Percentiles rank a stretch among this genome's conserved stretches.
These are phyloP conservation scores for Melanostigma gelatinosum DNA, from an alignment of 2,113 vertebrate species.

Conservation along the genomic window DNA sequence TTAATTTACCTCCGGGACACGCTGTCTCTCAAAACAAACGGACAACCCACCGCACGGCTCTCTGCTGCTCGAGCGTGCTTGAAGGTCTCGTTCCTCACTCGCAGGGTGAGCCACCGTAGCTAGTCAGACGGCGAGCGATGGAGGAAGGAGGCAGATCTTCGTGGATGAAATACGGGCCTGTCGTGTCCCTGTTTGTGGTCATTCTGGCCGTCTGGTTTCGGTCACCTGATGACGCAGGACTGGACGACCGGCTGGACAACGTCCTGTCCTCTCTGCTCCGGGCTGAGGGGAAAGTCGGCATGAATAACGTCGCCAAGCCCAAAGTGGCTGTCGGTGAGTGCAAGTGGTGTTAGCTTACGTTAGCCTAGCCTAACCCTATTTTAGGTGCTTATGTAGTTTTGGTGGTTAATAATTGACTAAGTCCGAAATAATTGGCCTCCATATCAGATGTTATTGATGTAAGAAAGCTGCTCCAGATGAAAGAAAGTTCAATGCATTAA, in stretches of 20 bases:
- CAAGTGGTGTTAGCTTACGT: constrained; percentile 3
- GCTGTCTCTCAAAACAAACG: neutral
- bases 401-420: neutral
- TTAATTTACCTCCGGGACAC: neutral
- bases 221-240: constrained; percentile 58
- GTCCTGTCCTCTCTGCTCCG: constrained; percentile 85
- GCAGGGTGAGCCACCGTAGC: neutral
- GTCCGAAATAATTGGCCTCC: fast-evolving
- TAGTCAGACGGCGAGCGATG: constrained; percentile 40
- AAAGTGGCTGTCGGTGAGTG: constrained; percentile 83
- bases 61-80: neutral
- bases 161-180: constrained; percentile 78
- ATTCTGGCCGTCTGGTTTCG: constrained; percentile 82
- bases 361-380: neutral
- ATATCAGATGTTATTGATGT: neutral
- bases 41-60: neutral
- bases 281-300: constrained; percentile 83
- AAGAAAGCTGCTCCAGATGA: neutral
- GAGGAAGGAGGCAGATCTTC: constrained; percentile 62
- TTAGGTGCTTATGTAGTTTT: neutral
- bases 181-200: constrained; percentile 77
- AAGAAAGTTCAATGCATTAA: neutral
- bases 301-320: constrained; percentile 74
- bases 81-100: neutral
- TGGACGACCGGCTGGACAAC: constrained; percentile 81